These are phyloP conservation scores for Maccullochella peelii DNA, from an alignment of 2,113 vertebrate genomes.

Conservation along the genomic window DNA sequence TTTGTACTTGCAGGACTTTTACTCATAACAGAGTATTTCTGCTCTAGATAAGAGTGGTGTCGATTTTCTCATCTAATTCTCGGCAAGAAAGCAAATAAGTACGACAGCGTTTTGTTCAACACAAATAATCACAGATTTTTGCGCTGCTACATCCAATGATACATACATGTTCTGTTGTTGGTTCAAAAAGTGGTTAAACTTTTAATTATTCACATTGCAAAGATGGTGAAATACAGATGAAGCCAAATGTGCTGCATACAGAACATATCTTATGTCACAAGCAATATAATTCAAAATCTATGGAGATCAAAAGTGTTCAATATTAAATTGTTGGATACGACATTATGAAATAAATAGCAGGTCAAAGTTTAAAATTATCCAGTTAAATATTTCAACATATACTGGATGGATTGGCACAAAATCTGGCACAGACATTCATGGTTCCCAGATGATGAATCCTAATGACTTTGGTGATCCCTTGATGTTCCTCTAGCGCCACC, in stretches of 20 bases:
- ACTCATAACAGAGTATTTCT: no score
- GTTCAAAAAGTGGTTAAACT: slow-evolving; percentile 46
- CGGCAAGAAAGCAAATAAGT: neutral
- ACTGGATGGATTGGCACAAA: neutral
- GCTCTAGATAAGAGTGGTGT: neutral
- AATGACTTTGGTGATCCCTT: neutral
- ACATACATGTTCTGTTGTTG: neutral
- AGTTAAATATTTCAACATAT: neutral
- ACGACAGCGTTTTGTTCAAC: neutral
- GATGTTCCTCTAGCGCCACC: no score
- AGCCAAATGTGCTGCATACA: neutral
- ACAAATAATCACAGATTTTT: neutral
- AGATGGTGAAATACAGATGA: slow-evolving; percentile 6
- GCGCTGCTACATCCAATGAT: neutral
- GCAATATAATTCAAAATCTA: neutral
- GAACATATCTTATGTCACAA: neutral
- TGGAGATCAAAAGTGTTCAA: neutral
- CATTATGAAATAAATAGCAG: neutral
- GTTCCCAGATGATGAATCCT: neutral
- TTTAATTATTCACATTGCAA: slow-evolving; percentile 34
- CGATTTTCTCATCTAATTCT: neutral
- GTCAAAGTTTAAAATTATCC: no score
- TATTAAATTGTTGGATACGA: neutral
- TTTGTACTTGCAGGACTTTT: no score
- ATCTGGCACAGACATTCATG: neutral